phyloP scores from a whole-genome alignment of 2,888 invertebrate species.

The Amphipoea lucens region DNA sequence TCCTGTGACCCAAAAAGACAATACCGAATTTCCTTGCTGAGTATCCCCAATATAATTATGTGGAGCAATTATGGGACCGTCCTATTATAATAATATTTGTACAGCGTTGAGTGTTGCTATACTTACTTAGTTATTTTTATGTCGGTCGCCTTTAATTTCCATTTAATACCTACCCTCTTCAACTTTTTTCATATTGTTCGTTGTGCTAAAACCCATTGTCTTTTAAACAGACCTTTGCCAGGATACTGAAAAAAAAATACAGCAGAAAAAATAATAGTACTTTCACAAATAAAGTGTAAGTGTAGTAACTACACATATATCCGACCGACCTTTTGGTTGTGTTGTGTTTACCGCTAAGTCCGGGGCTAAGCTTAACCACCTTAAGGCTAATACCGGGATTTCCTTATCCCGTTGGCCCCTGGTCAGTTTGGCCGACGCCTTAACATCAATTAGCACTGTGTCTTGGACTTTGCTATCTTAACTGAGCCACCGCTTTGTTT shows the following conservation, averaged over 20 bases:
- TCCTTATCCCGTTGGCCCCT: constrained; percentile 78
- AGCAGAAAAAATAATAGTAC: constrained; percentile 61
- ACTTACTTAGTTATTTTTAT: constrained; percentile 40
- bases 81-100: constrained; percentile 54
- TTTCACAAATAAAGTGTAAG: constrained; percentile 67
- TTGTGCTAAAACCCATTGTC: constrained; percentile 32
- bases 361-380: constrained; percentile 76
- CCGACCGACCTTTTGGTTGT: constrained; percentile 69
- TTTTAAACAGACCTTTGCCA: constrained; percentile 18
- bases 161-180: constrained; percentile 28
- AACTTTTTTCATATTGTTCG: constrained; percentile 29
- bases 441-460: constrained; percentile 82
- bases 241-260: constrained; percentile 42
- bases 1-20: constrained; percentile 54
- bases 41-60: constrained; percentile 57
- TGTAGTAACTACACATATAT: constrained; percentile 65
- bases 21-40: constrained; percentile 51
- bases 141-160: constrained; percentile 11
- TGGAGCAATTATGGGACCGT: constrained; percentile 50
- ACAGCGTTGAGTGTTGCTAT: constrained; percentile 17
- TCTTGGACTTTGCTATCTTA: constrained; percentile 68
- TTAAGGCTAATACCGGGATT: constrained; percentile 82
- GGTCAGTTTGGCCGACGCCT: constrained; percentile 77
- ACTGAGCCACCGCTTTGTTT: constrained; percentile 57
- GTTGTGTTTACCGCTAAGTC: constrained; percentile 77